Conservation (phyloP, 2,113 vertebrate genomes). For the Xenopus tropicalis region UCB_Xtro_10.0 CM004450.2:124099501-124100000, state of each 20-base stretch:
- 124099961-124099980: conserved; percentile 36
- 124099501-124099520: too few species aligned
- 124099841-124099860: conserved; percentile 35
- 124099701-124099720: conserved; percentile 9
- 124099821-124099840: conserved; percentile 30
- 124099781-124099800: conserved; percentile 35
- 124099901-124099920: conserved; percentile 17
- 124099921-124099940: conserved; percentile 27
- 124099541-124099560: not conserved
- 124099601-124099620: conserved; percentile 26
- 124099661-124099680: conserved; percentile 28
- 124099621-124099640: conserved; percentile 11
- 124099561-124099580: not conserved
- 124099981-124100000: conserved; percentile 35
- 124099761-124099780: conserved; percentile 15
- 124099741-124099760: conserved; percentile 21
- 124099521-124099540: too few species aligned
- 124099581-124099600: conserved; percentile 7
- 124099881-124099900: conserved; percentile 25
- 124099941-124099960: conserved; percentile 38
- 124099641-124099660: conserved; percentile 24
- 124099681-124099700: conserved; percentile 17
- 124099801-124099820: conserved; percentile 30
- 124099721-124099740: conserved; percentile 3
- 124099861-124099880: conserved; percentile 18